These are phyloP conservation scores for Papilio helenus DNA, from an alignment of 1,140 invertebrate genomes.

Conservation along the genomic window DNA sequence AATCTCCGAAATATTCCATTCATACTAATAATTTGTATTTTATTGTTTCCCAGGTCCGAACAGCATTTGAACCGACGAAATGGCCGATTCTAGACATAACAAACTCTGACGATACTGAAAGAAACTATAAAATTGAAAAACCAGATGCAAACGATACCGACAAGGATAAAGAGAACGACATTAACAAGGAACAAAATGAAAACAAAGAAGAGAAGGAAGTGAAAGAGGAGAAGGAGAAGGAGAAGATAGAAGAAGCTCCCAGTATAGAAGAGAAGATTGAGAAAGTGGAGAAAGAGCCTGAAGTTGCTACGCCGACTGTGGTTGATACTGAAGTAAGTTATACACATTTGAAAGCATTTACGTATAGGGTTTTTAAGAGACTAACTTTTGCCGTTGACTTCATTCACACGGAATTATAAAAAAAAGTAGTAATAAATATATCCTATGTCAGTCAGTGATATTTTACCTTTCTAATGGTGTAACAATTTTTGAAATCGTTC, in stretches of 20 bases:
- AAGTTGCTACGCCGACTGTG: not conserved
- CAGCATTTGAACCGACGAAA: conserved; percentile 90
- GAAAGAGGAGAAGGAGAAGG: conserved; percentile 9
- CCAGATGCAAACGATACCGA: conserved; percentile 41
- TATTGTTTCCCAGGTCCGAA: conserved; percentile 86
- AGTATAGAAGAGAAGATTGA: conserved; percentile 64
- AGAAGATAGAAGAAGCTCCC: conserved; percentile 54
- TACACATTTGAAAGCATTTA: not conserved
- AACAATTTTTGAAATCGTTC: no score
- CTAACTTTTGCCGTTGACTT: no score
- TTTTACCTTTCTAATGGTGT: no score
- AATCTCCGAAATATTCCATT: no score
- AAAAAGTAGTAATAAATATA: no score
- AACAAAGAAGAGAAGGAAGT: conserved; percentile 28
- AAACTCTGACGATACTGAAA: conserved; percentile 55
- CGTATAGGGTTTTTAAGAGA: not conserved
- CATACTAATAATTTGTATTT: conserved; percentile 17
- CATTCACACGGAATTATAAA: not conserved
- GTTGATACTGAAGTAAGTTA: conserved; percentile 31
- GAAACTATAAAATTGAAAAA: conserved; percentile 40
- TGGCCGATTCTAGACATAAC: conserved; percentile 93
- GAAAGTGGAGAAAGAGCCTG: not conserved
- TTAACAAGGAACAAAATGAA: not conserved
- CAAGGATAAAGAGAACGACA: conserved; percentile 14
- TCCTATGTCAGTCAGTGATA: no score